These are phyloP conservation scores for Sus scrofa DNA, from an alignment of 2,113 vertebrate genomes.

Conservation along the genomic window T2T-Sscrofa CM000814.6:135028001-135028500, in stretches of 20 bases:
- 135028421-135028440: neutral
- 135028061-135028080: neutral
- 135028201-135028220: neutral
- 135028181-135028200: neutral
- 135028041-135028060: neutral
- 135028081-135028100: neutral
- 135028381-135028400: neutral
- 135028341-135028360: neutral
- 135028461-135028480: neutral
- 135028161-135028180: neutral
- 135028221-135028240: neutral
- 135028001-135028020: neutral
- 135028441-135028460: neutral
- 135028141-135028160: neutral
- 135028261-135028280: neutral
- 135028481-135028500: neutral
- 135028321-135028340: neutral
- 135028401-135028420: neutral
- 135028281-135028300: neutral
- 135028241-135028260: neutral
- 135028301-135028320: neutral
- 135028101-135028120: neutral
- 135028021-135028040: neutral
- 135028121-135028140: neutral
- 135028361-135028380: neutral